Evolutionary conservation across 2,888 invertebrate genomes (phyloP).

Genomic region (Zonitis immaculata): DNA sequence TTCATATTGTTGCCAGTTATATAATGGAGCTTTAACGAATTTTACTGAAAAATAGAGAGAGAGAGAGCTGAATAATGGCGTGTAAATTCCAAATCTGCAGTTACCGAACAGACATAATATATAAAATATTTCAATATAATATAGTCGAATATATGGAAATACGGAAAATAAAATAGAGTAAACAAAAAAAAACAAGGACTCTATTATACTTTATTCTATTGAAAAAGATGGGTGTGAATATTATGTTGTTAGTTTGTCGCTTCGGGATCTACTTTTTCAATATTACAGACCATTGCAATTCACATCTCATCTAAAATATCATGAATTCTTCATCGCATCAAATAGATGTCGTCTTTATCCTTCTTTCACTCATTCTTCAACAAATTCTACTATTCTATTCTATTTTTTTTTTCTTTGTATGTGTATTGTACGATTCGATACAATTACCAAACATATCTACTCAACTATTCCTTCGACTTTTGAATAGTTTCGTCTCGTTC

Average conservation of each 20-base stretch:
- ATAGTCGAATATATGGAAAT: too few species aligned
- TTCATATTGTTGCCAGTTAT: too few species aligned
- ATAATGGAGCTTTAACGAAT: too few species aligned
- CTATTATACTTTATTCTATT: neutral
- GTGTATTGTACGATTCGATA: conserved; percentile 35
- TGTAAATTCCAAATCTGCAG: too few species aligned
- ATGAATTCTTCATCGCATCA: conserved; percentile 42
- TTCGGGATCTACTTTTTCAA: conserved; percentile 29
- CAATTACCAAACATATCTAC: conserved; percentile 21
- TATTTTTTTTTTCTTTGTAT: conserved; percentile 23
- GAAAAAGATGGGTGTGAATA: conserved; percentile 11
- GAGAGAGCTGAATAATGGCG: too few species aligned
- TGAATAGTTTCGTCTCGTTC: neutral
- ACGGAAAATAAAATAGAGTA: neutral
- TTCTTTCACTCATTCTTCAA: conserved; percentile 29
- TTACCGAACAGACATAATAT: too few species aligned
- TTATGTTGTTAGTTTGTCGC: conserved; percentile 25
- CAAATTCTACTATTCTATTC: conserved; percentile 33
- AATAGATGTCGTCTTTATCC: conserved; percentile 37
- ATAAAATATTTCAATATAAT: too few species aligned
- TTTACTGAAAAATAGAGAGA: too few species aligned
- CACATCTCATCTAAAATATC: conserved; percentile 44
- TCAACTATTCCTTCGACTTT: neutral
- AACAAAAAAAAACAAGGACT: neutral
- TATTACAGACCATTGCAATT: conserved; percentile 40